A percentile compares a stretch with the other conserved stretches of the same genome.
phyloP scores from a whole-genome alignment of 2,888 invertebrate genomes.

The Tinea trinotella region DNA sequence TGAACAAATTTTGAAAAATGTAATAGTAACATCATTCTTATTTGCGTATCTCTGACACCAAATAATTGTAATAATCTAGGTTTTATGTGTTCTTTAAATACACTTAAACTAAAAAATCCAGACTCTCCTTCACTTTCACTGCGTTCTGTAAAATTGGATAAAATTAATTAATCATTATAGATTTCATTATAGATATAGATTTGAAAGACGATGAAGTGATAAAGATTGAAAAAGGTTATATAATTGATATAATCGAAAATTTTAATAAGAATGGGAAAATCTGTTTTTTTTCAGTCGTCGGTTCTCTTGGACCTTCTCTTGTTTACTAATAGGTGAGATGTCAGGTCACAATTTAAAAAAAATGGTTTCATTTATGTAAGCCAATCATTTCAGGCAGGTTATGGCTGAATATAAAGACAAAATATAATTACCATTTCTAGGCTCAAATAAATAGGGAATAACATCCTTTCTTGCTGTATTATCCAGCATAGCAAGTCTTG shows the following conservation, averaged over 20 bases:
- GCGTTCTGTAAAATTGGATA: conserved; percentile 41
- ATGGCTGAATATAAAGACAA: conserved; percentile 16
- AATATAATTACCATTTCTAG: conserved; percentile 73
- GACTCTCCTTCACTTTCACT: conserved; percentile 51
- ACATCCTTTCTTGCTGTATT: conserved; percentile 81
- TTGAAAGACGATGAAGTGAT: too few species aligned
- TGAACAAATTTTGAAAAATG: conserved; percentile 84
- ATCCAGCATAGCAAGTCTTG: conserved; percentile 89
- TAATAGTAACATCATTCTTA: conserved; percentile 80
- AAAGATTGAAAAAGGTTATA: too few species aligned
- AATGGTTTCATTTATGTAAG: background rate
- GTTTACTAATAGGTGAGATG: too few species aligned
- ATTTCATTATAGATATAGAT: too few species aligned
- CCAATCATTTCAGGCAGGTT: background rate
- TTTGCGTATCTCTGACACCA: conserved; percentile 86
- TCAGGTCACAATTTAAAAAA: too few species aligned
- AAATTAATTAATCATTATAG: background rate
- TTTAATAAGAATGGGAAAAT: background rate
- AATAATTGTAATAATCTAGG: conserved; percentile 86
- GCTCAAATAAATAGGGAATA: conserved; percentile 80
- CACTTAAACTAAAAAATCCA: conserved; percentile 77
- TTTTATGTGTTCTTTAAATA: conserved; percentile 81
- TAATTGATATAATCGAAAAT: too few species aligned
- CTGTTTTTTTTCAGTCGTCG: too few species aligned
- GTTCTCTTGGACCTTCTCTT: too few species aligned